Conservation (phyloP, 2,888 invertebrate species). For the Apoderus coryli region DNA sequence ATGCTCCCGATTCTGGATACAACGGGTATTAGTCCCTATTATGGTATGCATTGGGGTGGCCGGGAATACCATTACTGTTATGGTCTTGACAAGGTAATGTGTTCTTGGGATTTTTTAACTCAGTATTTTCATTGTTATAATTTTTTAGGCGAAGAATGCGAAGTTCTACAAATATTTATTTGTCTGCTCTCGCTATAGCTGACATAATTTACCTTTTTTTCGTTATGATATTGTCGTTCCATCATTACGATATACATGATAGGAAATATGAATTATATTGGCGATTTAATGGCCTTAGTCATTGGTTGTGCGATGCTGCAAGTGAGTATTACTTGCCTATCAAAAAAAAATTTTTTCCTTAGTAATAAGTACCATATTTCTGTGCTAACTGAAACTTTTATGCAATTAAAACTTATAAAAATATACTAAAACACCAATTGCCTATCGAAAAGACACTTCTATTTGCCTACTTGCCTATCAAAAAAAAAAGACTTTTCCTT, state of each 20-base stretch:
- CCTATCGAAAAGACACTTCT: too few relatives aligned
- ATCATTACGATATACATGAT: constrained; percentile 42
- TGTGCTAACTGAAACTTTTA: too few relatives aligned
- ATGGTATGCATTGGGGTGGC: constrained; percentile 51
- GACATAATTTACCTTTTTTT: constrained; percentile 56
- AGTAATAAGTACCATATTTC: too few relatives aligned
- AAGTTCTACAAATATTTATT: constrained; percentile 59
- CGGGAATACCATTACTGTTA: constrained; percentile 46
- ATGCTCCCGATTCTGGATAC: constrained; percentile 39
- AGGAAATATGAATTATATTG: constrained; percentile 40
- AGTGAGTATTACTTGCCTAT: constrained; percentile 37
- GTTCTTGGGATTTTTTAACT: too few relatives aligned
- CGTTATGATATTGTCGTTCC: constrained; percentile 45
- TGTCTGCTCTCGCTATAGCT: constrained; percentile 56
- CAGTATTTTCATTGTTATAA: too few relatives aligned
- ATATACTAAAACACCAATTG: too few relatives aligned
- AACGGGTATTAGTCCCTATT: constrained; percentile 47
- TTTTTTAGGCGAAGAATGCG: constrained; percentile 47
- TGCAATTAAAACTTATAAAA: too few relatives aligned
- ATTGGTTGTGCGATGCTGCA: constrained; percentile 52
- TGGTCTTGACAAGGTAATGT: constrained; percentile 39
- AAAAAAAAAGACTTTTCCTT: too few relatives aligned
- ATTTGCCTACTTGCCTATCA: too few relatives aligned
- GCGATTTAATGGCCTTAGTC: constrained; percentile 41
- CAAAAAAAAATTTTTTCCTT: too few relatives aligned